A percentile compares a stretch with the other conserved stretches of the same genome.
phyloP scores from a whole-genome alignment of 1,140 invertebrate genomes.

The Drosophila nigrodunni region DNA sequence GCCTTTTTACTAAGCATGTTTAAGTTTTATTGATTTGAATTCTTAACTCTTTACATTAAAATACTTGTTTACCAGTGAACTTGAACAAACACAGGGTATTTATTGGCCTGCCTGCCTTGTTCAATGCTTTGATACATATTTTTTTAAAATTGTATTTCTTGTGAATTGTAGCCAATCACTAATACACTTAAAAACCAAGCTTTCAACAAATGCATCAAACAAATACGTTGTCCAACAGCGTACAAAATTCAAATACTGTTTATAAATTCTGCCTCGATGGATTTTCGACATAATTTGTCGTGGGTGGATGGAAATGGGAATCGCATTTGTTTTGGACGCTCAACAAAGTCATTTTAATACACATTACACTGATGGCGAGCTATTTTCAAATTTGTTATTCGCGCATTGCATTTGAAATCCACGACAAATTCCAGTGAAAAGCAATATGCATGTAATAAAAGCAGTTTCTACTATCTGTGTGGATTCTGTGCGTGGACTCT shows the following conservation, averaged over 20 bases:
- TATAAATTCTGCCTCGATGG: constrained; percentile 22
- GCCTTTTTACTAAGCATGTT: too few relatives aligned
- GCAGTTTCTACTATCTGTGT: background rate
- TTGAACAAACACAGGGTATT: too few relatives aligned
- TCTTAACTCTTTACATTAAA: too few relatives aligned
- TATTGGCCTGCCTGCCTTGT: too few relatives aligned
- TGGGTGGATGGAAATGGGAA: background rate
- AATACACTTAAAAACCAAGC: constrained; percentile 8
- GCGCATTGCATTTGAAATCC: background rate
- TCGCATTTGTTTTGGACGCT: background rate
- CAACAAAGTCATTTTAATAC: constrained; percentile 13
- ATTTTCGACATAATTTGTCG: background rate
- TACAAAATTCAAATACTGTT: constrained; percentile 1
- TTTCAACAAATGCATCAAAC: constrained; percentile 13
- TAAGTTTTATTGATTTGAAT: too few relatives aligned
- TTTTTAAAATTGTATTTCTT: background rate
- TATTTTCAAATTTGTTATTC: constrained; percentile 11
- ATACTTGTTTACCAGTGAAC: too few relatives aligned
- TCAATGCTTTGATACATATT: background rate
- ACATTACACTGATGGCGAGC: background rate
- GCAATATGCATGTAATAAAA: constrained; percentile 3
- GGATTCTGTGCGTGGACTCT: background rate
- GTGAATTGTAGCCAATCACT: background rate
- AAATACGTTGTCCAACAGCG: background rate
- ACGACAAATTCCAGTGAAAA: constrained; percentile 2